phyloP scores from a whole-genome alignment of 2,888 invertebrate genomes.

The Eristalis tenax region DNA sequence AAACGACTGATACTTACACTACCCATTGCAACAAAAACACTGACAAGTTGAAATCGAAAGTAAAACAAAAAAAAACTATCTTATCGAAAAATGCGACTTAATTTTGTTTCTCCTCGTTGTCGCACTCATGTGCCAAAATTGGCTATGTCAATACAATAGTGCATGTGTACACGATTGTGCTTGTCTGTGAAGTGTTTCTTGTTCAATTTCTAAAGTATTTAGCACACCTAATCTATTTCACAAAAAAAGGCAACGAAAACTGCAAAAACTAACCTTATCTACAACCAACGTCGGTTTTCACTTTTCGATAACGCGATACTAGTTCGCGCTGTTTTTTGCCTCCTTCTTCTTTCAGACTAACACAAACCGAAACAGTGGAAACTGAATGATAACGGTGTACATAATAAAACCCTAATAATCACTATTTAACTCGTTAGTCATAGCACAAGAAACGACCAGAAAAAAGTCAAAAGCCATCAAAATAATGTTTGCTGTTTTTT shows the following conservation, averaged over 20 bases:
- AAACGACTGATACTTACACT: not conserved
- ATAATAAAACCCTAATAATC: constrained; percentile 26
- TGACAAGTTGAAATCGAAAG: not conserved
- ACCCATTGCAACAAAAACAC: not conserved
- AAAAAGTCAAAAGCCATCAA: not conserved
- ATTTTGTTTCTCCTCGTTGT: too few relatives aligned
- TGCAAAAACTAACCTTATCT: constrained; percentile 51
- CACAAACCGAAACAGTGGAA: not conserved
- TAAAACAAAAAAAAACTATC: constrained; percentile 36
- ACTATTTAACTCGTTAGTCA: constrained; percentile 39
- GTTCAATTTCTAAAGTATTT: not conserved
- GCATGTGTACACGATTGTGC: not conserved
- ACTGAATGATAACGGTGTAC: constrained; percentile 6
- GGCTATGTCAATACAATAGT: constrained; percentile 25
- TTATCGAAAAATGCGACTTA: constrained; percentile 33
- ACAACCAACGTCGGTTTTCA: constrained; percentile 25
- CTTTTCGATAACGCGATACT: constrained; percentile 49
- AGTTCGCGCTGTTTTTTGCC: not conserved
- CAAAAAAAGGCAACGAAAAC: constrained; percentile 5
- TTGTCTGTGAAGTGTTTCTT: constrained; percentile 1
- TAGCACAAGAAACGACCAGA: too few relatives aligned
- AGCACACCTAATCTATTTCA: constrained; percentile 36
- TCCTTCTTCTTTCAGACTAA: constrained; percentile 18
- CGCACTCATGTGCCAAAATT: too few relatives aligned
- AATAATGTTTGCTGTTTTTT: constrained; percentile 15